These are phyloP conservation scores for Styela clava DNA, from an alignment of 23 tunicate genomes.

Conservation along the genomic window DNA sequence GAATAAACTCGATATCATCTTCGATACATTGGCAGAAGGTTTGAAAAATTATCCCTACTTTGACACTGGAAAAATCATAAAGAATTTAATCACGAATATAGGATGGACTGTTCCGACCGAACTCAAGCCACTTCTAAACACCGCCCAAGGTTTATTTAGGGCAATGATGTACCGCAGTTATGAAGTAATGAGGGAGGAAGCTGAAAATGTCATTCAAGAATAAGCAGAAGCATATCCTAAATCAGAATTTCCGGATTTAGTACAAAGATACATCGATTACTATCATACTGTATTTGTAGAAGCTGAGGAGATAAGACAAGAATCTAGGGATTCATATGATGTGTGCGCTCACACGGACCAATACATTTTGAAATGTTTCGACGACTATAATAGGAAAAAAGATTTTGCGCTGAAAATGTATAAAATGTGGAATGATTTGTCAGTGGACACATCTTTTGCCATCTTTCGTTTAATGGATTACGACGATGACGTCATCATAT, in stretches of 20 bases:
- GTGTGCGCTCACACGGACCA: background rate
- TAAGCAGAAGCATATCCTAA: background rate
- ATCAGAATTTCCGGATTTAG: conserved; percentile 17
- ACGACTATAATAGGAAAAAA: background rate
- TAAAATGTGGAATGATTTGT: background rate
- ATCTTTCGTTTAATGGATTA: background rate
- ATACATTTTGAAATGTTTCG: background rate
- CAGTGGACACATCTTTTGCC: background rate
- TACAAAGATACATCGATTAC: background rate
- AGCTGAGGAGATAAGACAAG: background rate
- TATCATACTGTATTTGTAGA: background rate
- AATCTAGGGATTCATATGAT: background rate
- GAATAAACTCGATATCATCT: background rate
- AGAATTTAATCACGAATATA: background rate
- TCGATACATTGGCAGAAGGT: background rate
- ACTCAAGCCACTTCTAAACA: conserved; percentile 1
- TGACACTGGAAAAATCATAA: background rate
- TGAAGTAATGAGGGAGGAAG: background rate
- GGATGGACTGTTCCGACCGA: background rate
- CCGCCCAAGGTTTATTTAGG: background rate
- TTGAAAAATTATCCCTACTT: background rate
- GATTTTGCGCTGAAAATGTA: background rate
- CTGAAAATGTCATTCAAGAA: background rate
- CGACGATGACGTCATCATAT: background rate
- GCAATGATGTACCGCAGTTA: background rate